Base-by-base conservation (phyloP, 1,140 invertebrate genomes). In the Sweltsa coloradensis region DNA sequence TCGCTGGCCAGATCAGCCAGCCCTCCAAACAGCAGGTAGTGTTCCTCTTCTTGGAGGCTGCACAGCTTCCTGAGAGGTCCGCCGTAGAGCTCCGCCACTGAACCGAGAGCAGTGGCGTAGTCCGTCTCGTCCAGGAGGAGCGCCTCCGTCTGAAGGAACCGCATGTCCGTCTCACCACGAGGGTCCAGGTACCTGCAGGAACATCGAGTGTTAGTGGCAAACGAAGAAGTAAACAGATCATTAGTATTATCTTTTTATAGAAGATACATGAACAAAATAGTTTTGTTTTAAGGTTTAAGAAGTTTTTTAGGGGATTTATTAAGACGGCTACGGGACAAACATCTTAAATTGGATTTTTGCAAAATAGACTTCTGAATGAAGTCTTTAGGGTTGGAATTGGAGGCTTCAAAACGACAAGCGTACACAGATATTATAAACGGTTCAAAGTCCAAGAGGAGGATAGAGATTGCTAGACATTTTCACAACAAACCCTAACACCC, bases 61-160 rank as follows among this genome's bases (percentile, higher is more conserved):
- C 67, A 55, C 60, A 69, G 57, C 61, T 71, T 58, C 59, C 62
- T 48, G 57, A 74, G 58, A 13, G 71, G 69, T 49, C 69, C 59
- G 21, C 63, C 70, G 52, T 74, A 74, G 31, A 69, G 55, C 51
- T 73, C 70, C 45, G 65, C 64, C 43, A 68, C 64, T 49, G 66
- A 70, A 47, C 61, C 60, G 25, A 74, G 54, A 37, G 57, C 57
- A 41, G 68, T 63, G 26, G 59, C 59, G 53, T 70, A 73, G 43
- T 70, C 68, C 31, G 67, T 65, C 53, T 74, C 72, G 42, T 63
- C 63, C 34, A 66, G 62, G 19, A 73, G 58, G 25, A 74, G 50
- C 45, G 71, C 68, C 51, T 70, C 67, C 14, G 69, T 68, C 13
- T 65, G 58, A 40, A 67, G 59, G 52, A 68, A 65, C 26, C 62